These are phyloP conservation scores for Aphidius ervi DNA, from an alignment of 1,140 invertebrate species.

Conservation along the genomic window DNA sequence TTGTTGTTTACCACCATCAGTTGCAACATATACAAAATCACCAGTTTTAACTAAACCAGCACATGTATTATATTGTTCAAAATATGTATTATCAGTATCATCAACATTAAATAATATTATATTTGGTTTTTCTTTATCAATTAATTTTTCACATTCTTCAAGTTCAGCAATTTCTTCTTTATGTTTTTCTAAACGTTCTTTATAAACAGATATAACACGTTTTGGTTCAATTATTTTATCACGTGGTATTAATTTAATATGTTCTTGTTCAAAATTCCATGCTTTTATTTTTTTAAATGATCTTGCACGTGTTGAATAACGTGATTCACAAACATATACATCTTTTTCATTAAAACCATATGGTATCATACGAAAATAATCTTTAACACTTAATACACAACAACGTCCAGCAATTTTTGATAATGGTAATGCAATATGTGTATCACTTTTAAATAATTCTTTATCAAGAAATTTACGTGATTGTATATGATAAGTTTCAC, in stretches of 20 bases:
- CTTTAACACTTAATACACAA: conserved; percentile 90
- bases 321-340: conserved; percentile 94
- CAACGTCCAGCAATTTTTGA: conserved; percentile 88
- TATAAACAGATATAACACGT: conserved; percentile 88
- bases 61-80: conserved; percentile 87
- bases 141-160: conserved; percentile 72
- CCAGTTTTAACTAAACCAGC: conserved; percentile 82
- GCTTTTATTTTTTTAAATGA: conserved; percentile 95
- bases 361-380: conserved; percentile 88
- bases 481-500: conserved; percentile 93
- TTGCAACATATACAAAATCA: conserved; percentile 91
- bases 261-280: conserved; percentile 70
- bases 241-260: conserved; percentile 64
- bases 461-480: conserved; percentile 93
- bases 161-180: conserved; percentile 86
- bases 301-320: conserved; percentile 81
- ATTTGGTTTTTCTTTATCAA: conserved; percentile 78
- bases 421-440: conserved; percentile 76
- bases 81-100: conserved; percentile 78
- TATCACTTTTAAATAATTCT: conserved; percentile 94
- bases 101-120: conserved; percentile 65
- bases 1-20: conserved; percentile 77
- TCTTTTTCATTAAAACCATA: conserved; percentile 89
- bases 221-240: conserved; percentile 76
- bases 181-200: conserved; percentile 84